Evolutionary conservation across 2,888 invertebrate genomes (phyloP).

Genomic region (Noctua pronuba): DNA sequence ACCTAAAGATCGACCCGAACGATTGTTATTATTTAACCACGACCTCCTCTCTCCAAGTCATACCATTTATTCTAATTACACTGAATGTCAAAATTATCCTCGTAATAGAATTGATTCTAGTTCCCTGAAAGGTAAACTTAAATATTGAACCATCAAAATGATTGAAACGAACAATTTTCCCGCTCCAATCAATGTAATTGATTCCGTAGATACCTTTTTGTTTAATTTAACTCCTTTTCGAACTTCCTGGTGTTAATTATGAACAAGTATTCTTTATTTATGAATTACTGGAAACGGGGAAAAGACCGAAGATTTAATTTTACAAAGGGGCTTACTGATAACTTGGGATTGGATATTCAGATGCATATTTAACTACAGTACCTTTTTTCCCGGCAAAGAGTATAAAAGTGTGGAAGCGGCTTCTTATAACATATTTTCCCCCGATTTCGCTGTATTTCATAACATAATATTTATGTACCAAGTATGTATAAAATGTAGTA

Average conservation of each 20-base stretch:
- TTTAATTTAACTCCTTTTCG: constrained; percentile 12
- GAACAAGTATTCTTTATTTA: constrained; percentile 44
- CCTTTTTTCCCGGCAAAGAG: too few species aligned
- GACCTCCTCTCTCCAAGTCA: neutral
- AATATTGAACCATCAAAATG: constrained; percentile 34
- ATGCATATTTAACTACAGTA: too few species aligned
- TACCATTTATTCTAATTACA: neutral
- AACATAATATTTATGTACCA: too few species aligned
- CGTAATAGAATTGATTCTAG: neutral
- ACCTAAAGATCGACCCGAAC: too few species aligned
- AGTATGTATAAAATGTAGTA: too few species aligned
- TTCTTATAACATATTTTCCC: too few species aligned
- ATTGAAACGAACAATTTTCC: constrained; percentile 13
- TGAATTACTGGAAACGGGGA: neutral
- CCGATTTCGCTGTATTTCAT: too few species aligned
- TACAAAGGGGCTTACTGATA: too few species aligned
- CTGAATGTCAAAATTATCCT: neutral
- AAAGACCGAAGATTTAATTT: neutral
- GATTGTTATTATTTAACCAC: too few species aligned
- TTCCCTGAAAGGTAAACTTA: constrained; percentile 12
- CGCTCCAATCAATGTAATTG: constrained; percentile 52
- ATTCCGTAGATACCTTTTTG: constrained; percentile 18
- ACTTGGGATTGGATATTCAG: too few species aligned
- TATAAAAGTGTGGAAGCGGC: too few species aligned
- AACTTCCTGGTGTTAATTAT: constrained; percentile 35